Evolutionary conservation across 2,888 invertebrate genomes (phyloP).

Genomic region (Plemyria rubiginata): DNA sequence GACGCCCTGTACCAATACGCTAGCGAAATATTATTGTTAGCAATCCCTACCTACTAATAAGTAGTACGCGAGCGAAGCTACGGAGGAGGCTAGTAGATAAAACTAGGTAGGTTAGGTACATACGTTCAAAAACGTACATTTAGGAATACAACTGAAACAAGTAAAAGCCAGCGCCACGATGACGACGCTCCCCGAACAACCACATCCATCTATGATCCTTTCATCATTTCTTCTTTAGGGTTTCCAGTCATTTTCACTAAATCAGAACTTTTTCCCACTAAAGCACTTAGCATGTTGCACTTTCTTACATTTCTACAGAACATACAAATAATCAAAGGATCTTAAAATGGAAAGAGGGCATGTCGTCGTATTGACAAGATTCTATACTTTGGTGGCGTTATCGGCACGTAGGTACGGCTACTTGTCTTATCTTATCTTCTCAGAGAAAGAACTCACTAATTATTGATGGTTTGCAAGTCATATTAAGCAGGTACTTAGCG

Average conservation of each 20-base stretch:
- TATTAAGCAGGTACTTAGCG: neutral
- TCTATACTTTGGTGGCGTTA: constrained; percentile 70
- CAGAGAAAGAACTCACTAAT: constrained; percentile 57
- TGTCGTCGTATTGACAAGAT: constrained; percentile 74
- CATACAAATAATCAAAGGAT: constrained; percentile 3
- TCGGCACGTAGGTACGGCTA: constrained; percentile 67
- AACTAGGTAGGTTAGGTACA: too few species aligned
- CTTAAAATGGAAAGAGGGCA: constrained; percentile 55
- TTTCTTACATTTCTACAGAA: constrained; percentile 12
- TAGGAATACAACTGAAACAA: constrained; percentile 68
- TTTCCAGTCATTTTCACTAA: constrained; percentile 45
- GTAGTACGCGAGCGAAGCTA: too few species aligned
- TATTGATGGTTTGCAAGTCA: constrained; percentile 22
- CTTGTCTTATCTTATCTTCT: constrained; percentile 79
- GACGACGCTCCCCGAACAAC: constrained; percentile 54
- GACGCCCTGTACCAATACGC: too few species aligned
- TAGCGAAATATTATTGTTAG: too few species aligned
- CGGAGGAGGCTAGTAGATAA: too few species aligned
- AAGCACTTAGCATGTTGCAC: constrained; percentile 17
- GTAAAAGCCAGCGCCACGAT: constrained; percentile 74
- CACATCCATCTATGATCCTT: constrained; percentile 70
- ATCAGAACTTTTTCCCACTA: constrained; percentile 10
- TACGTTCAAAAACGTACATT: constrained; percentile 62
- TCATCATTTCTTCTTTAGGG: constrained; percentile 51
- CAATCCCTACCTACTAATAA: too few species aligned